Evolutionary conservation across 2,113 vertebrate species (phyloP).

Genomic region (Calyptommatus sinebrachiatus): DNA sequence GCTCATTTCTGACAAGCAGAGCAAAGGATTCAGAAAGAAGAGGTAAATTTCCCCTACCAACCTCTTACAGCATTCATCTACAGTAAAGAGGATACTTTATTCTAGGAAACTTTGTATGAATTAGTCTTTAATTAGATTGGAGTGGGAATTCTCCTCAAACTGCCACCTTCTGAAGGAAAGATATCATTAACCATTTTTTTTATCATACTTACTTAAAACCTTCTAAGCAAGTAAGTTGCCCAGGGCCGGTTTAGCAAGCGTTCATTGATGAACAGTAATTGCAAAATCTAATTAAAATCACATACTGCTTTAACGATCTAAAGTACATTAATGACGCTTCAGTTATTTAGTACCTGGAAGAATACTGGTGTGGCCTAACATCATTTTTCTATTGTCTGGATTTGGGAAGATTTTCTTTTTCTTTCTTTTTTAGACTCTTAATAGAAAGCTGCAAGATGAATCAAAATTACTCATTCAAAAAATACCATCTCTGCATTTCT

Average conservation of each 20-base stretch:
- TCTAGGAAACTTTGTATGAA: neutral
- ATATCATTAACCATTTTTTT: neutral
- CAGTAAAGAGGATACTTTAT: neutral
- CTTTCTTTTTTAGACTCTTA: neutral
- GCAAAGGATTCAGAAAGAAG: neutral
- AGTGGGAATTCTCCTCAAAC: too few species aligned
- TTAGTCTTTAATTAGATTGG: neutral
- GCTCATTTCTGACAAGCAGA: neutral
- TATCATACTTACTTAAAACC: conserved; percentile 8
- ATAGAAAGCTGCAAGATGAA: conserved; percentile 26
- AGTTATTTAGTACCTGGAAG: conserved; percentile 24
- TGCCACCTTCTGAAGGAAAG: neutral
- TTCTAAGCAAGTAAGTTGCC: conserved; percentile 4
- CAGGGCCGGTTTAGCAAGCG: neutral
- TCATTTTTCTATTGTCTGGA: conserved; percentile 9
- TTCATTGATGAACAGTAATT: conserved; percentile 24
- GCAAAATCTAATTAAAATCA: conserved; percentile 37
- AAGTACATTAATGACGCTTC: conserved; percentile 31
- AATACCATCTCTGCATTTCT: conserved; percentile 51
- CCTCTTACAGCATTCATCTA: too few species aligned
- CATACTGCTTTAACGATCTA: conserved; percentile 25
- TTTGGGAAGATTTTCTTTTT: neutral
- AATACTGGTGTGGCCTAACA: conserved; percentile 14
- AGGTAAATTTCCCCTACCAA: too few species aligned
- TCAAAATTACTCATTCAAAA: conserved; percentile 45